Base-by-base conservation (phyloP, 2,888 invertebrate genomes). In the Lasioglossum calceatum region DNA sequence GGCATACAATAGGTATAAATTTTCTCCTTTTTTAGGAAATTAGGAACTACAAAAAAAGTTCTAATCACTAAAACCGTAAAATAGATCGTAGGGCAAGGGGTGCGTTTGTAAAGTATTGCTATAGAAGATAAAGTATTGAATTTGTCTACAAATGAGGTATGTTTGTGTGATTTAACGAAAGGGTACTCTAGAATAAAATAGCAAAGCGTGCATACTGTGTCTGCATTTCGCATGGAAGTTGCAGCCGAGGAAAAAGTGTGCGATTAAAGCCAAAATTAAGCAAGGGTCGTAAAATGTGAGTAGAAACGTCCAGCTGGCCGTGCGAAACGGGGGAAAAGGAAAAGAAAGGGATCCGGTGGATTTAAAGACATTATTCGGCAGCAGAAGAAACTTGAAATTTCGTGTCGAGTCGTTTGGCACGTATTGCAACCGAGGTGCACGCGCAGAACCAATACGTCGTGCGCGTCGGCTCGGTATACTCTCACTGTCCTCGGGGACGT, bases 401-500 rank as follows among this genome's bases (percentile, higher is more conserved):
- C 71, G 54, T 77, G 47, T 36, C 16, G 67, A 64, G 5, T 67
- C 54, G 83, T 78, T 76, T 67, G 71, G 36, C 79, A 84, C 78
- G 88, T 80, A 76, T 72, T 23, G 73, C 82, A 81, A 36, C 44
- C 80, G 70, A n/a, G 27, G 61, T 39, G 72, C 67, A 47, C 78
- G 77, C 78, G 64, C 64, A 85, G 73, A 79, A 77, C 39, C 79
- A 67, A 75, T 54, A 76, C 81, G 79, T 44, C 75, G 61, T 12
- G 61, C 27, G 27, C 61, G 12, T 39, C 67, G 36, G 12, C 61
- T 16, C 70, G 70, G 42, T 71, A 61, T 64, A 82, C 86, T 87
- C 88, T 88, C 85, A 81, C 81, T 87, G 88, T 88, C 88, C 89
- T 88, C 87, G 88, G 87, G 88, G 88, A 89, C 89, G 87, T 85